These are phyloP conservation scores for Microtus agrestis DNA, from an alignment of 2,797 vertebrate genomes.

Conservation along the genomic window DNA sequence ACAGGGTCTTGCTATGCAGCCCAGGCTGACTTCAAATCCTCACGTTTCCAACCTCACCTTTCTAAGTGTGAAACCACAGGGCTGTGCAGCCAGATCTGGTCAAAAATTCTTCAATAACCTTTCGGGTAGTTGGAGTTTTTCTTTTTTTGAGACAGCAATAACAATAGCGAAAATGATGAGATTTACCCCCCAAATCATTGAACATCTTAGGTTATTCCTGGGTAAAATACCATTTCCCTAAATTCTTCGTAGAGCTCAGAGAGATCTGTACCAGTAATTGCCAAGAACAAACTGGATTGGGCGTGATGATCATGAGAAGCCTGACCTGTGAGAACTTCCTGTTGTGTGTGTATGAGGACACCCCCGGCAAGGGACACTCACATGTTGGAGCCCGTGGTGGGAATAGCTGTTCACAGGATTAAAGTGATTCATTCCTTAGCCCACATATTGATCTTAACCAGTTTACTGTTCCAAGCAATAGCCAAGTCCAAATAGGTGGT, in stretches of 20 bases:
- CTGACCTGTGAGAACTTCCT: neutral
- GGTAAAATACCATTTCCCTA: neutral
- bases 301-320: fast-evolving
- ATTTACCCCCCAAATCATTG: constrained; percentile 4
- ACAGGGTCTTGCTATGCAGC: neutral
- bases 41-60: neutral
- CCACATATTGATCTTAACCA: neutral
- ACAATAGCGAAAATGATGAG: neutral
- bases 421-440: neutral
- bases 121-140: neutral
- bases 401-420: neutral
- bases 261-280: neutral
- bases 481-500: neutral
- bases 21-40: neutral
- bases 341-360: neutral
- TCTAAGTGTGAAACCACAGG: neutral
- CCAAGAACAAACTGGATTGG: neutral
- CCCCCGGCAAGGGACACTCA: neutral
- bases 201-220: neutral
- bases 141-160: neutral
- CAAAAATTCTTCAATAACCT: neutral
- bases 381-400: neutral
- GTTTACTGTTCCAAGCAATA: neutral
- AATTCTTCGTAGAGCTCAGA: neutral
- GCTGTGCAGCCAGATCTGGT: neutral